Evolutionary conservation across 2,113 vertebrate species (phyloP).

Genomic region (Leptocoma aspasia): DNA sequence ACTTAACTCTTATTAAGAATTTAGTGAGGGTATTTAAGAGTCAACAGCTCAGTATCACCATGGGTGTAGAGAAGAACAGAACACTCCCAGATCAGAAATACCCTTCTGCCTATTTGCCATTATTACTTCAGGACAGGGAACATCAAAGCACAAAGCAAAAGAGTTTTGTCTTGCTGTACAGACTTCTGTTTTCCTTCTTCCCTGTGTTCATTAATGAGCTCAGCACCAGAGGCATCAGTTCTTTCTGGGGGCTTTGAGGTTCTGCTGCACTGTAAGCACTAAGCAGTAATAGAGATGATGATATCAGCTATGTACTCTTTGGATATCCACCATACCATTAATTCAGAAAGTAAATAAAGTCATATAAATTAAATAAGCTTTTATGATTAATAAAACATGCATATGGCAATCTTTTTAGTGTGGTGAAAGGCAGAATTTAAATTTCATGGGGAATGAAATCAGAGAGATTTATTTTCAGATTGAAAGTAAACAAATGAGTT

Average conservation of each 20-base stretch:
- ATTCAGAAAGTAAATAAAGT: slow-evolving; percentile 41
- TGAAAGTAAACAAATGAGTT: slow-evolving; percentile 9
- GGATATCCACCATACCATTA: slow-evolving; percentile 7
- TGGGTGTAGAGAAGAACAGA: background rate
- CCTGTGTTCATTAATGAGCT: background rate
- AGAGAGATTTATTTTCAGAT: slow-evolving; percentile 29
- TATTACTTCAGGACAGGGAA: background rate
- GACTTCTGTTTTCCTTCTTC: background rate
- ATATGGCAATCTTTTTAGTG: slow-evolving; percentile 8
- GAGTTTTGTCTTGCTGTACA: background rate
- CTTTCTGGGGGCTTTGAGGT: background rate
- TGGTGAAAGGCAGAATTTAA: background rate
- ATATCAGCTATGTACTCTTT: background rate
- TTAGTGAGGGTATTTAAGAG: background rate
- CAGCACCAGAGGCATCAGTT: background rate
- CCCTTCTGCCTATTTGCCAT: background rate
- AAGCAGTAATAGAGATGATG: background rate
- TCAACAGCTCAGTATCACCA: background rate
- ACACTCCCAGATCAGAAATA: background rate
- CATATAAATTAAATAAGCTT: slow-evolving; percentile 14
- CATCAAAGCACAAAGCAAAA: background rate
- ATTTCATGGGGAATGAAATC: background rate
- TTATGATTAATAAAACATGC: slow-evolving; percentile 35
- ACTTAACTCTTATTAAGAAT: background rate
- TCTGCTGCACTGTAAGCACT: background rate